Evolutionary conservation across 2,113 vertebrate species (phyloP).

Genomic region (Amblyopsis rosae): DNA sequence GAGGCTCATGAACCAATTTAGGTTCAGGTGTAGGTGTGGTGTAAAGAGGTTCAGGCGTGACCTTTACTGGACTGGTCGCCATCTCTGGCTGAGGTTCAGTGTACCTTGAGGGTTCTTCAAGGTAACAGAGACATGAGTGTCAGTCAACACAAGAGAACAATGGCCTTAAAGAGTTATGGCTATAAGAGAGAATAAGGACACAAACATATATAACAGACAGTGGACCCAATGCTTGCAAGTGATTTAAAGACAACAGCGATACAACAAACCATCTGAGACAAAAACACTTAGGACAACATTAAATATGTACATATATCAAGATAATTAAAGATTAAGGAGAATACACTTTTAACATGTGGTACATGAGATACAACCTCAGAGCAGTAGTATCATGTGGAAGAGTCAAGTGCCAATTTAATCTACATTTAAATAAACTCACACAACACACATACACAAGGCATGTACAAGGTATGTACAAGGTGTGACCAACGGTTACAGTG

Average conservation of each 20-base stretch:
- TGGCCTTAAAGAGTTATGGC: constrained; percentile 22
- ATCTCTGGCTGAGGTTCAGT: constrained; percentile 23
- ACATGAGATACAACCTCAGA: too few relatives aligned
- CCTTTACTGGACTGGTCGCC: constrained; percentile 11
- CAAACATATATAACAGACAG: neutral
- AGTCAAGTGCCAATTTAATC: too few relatives aligned
- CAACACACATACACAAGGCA: neutral
- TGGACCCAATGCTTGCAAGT: constrained; percentile 9
- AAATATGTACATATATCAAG: neutral
- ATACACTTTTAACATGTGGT: too few relatives aligned
- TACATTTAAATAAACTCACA: too few relatives aligned
- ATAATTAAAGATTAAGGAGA: too few relatives aligned
- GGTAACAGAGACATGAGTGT: constrained; percentile 58
- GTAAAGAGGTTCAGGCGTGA: constrained; percentile 23
- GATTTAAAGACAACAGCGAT: neutral
- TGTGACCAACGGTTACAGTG: neutral
- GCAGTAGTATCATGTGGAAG: too few relatives aligned
- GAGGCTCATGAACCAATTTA: constrained; percentile 26
- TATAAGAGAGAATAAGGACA: constrained; percentile 6
- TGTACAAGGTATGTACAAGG: constrained; percentile 8
- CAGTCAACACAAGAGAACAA: neutral
- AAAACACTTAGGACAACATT: constrained; percentile 4
- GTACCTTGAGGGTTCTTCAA: constrained; percentile 44
- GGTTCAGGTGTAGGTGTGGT: constrained; percentile 19
- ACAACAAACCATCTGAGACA: neutral